These are phyloP conservation scores for Ethmia dodecea DNA, from an alignment of 2,888 invertebrate genomes.

Conservation along the genomic window DNA sequence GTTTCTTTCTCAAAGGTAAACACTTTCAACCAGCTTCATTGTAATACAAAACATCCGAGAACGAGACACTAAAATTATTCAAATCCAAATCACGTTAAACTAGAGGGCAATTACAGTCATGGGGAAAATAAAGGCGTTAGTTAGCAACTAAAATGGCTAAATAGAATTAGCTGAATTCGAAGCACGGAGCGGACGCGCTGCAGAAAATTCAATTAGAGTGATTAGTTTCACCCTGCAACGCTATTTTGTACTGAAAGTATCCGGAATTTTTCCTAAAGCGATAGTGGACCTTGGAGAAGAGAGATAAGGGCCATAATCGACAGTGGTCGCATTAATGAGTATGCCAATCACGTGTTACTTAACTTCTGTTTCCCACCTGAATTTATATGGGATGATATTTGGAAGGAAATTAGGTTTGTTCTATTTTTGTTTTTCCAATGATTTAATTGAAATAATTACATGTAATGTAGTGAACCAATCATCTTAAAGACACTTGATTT, in stretches of 20 bases:
- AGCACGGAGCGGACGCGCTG: conserved; percentile 51
- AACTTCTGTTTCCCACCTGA: conserved; percentile 33
- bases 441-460: no score
- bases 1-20: no score
- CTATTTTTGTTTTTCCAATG: no score
- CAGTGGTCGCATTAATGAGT: conserved; percentile 20
- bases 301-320: conserved; percentile 1
- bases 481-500: no score
- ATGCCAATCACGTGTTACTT: conserved; percentile 48
- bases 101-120: conserved; percentile 37
- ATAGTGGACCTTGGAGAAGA: conserved; percentile 20
- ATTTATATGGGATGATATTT: conserved; percentile 36
- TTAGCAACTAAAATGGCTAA: conserved; percentile 46
- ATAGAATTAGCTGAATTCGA: conserved; percentile 61
- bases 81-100: conserved; percentile 27
- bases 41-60: no score
- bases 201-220: conserved; percentile 65
- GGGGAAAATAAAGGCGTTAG: conserved; percentile 47
- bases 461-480: no score
- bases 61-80: conserved; percentile 14
- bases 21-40: no score
- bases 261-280: conserved; percentile 21
- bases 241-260: conserved; percentile 45
- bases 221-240: conserved; percentile 64
- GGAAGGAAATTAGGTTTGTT: conserved; percentile 35